A percentile compares a stretch with the other conserved stretches of the same genome.
phyloP scores from a whole-genome alignment of 1,140 invertebrate species.

The Caenorhabditis briggsae region DNA sequence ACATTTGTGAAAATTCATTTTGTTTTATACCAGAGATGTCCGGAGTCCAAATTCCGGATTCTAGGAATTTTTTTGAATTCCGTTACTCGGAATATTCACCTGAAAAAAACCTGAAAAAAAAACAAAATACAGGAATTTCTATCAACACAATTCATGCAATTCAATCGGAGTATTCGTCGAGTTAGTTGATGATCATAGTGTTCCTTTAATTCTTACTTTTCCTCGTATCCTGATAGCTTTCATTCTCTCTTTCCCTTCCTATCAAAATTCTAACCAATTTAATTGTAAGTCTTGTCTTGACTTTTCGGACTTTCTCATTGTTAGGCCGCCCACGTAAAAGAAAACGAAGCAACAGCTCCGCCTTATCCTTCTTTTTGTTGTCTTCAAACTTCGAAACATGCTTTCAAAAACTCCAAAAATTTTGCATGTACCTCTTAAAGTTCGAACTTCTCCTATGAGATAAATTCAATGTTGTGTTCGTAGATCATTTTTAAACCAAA shows the following conservation, averaged over 20 bases:
- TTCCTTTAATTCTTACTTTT: neutral
- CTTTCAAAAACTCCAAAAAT: neutral
- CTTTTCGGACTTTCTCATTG: neutral
- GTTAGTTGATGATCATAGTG: constrained; percentile 31
- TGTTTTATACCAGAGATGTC: no score
- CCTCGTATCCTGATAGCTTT: neutral
- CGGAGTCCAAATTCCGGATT: no score
- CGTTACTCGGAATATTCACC: no score
- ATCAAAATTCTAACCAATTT: constrained; percentile 26
- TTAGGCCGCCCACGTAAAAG: constrained; percentile 17
- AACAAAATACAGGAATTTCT: constrained; percentile 32
- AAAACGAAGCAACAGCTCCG: neutral
- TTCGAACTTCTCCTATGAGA: neutral
- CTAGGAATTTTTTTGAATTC: no score
- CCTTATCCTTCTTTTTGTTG: neutral
- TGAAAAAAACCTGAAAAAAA: neutral
- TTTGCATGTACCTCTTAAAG: neutral
- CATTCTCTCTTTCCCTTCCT: neutral
- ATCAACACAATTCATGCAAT: constrained; percentile 35
- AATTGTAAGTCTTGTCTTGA: constrained; percentile 22
- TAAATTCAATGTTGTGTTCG: neutral
- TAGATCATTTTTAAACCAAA: neutral
- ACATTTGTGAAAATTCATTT: neutral
- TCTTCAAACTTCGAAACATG: neutral
- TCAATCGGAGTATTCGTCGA: constrained; percentile 28